Percentiles rank a stretch among this genome's conserved stretches.
phyloP scores from a whole-genome alignment of 2,888 invertebrate species.

The Leptinotarsa rubiginosa region DNA sequence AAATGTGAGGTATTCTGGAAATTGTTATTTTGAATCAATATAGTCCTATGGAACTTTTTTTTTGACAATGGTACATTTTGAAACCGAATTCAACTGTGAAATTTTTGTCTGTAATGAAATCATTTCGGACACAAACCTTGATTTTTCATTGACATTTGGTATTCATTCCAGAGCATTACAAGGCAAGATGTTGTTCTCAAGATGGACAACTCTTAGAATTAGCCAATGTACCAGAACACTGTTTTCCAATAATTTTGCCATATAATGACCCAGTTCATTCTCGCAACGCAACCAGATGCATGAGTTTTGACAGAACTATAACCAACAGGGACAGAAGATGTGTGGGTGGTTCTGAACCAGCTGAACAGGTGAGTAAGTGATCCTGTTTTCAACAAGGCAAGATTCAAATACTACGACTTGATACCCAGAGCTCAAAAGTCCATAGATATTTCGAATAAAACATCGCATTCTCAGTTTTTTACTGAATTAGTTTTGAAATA shows the following conservation, averaged over 20 bases:
- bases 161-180: constrained; percentile 67
- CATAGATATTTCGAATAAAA: neutral
- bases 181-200: constrained; percentile 73
- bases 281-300: constrained; percentile 71
- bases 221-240: constrained; percentile 64
- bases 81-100: too few species aligned
- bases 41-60: too few species aligned
- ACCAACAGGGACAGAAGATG: constrained; percentile 76
- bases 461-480: neutral
- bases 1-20: too few species aligned
- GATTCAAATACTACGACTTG: neutral
- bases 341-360: constrained; percentile 72
- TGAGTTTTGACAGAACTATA: constrained; percentile 79
- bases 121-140: too few species aligned
- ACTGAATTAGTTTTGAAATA: too few species aligned
- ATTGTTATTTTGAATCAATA: too few species aligned
- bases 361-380: constrained; percentile 73
- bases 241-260: constrained; percentile 70
- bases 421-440: too few species aligned
- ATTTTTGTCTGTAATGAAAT: too few species aligned
- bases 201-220: constrained; percentile 69
- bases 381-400: too few species aligned
- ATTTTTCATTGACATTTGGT: neutral
- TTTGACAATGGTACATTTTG: too few species aligned
- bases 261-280: constrained; percentile 70